Conservation (phyloP, 1,140 invertebrate genomes). For the Drosophila arizonae region DNA sequence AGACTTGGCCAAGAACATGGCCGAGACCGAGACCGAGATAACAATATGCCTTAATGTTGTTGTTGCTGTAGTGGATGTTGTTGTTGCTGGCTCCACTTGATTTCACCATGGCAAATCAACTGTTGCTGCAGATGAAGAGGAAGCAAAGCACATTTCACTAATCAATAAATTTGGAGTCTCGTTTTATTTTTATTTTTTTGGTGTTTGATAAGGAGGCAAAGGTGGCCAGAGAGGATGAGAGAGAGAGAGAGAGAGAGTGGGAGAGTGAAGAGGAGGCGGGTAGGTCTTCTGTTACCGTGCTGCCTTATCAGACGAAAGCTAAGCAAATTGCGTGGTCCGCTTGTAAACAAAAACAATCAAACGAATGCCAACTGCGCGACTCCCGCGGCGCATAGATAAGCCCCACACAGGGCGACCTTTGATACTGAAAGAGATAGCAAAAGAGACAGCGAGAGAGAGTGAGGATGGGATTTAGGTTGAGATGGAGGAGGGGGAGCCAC, state of each 20-base stretch:
- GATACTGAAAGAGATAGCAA: conserved; percentile 18
- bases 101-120: conserved; percentile 54
- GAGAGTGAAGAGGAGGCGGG: neutral
- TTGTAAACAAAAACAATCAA: conserved; percentile 72
- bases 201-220: conserved; percentile 31
- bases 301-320: conserved; percentile 53
- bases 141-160: conserved; percentile 22
- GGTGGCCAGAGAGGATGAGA: neutral
- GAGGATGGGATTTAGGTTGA: neutral
- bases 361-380: conserved; percentile 37
- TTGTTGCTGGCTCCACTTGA: conserved; percentile 26
- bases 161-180: conserved; percentile 53
- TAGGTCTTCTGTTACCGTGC: neutral
- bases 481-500: neutral
- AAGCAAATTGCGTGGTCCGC: conserved; percentile 66
- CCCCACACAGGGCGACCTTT: conserved; percentile 52
- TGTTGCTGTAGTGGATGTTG: conserved; percentile 14
- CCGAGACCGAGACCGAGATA: conserved; percentile 52
- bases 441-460: neutral
- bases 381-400: conserved; percentile 22
- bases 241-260: neutral
- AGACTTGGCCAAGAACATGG: conserved; percentile 37
- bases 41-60: conserved; percentile 46
- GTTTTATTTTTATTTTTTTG: neutral
- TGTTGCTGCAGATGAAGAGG: conserved; percentile 13